Base-by-base conservation (phyloP, 2,113 vertebrate species). In the Cygnus atratus region DNA sequence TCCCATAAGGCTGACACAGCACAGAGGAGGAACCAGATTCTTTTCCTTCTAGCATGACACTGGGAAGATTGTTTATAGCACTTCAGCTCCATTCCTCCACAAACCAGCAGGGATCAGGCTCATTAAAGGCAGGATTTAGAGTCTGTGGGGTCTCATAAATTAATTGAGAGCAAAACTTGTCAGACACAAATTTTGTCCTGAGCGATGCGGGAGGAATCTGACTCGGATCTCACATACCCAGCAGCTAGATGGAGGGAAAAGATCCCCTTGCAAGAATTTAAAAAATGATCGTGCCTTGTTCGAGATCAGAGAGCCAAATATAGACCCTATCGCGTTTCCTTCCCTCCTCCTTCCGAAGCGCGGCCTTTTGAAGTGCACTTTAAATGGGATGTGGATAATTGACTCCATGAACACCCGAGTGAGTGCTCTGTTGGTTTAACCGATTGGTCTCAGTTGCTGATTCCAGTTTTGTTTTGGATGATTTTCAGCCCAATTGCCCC, bases 301-400 rank as follows among this genome's bases (percentile, higher is more conserved):
- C 71, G 80, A 97, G 86, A 96, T 88, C 82, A 88, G 74, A 86
- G 94, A 78, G 88, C 92, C 95, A 96, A 96, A 96, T 95, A 95
- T 96, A 96, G 92, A 84, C 68, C 75, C 89, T 95, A 76, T 92
- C 7, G 0, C 28, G 6, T 96, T 97, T 95, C 96, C 94, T 97
- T 97, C 94, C 96, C 95, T 82, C 70, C 94, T 96, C 84, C 93
- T 96, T 95, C 89, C 4, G n/a, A 80, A 94, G 88, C 76, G 83
- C 1, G 2, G 94, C 93, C 92, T 86, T 97, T 97, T 96, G 93
- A 96, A 96, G 94, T 95, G 90, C 90, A 88, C 87, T 96, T 94
- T 93, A 92, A 92, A 87, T 96, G 95, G 95, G 94, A 96, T 96
- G 94, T 88, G 88, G 93, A 68, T 96, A 97, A 96, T 96, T 93